A percentile compares a stretch with the other conserved stretches of the same genome.
These are phyloP conservation scores for Orchesella flavescens DNA, from an alignment of 2,888 invertebrate genomes.

Conservation along the genomic window DNA sequence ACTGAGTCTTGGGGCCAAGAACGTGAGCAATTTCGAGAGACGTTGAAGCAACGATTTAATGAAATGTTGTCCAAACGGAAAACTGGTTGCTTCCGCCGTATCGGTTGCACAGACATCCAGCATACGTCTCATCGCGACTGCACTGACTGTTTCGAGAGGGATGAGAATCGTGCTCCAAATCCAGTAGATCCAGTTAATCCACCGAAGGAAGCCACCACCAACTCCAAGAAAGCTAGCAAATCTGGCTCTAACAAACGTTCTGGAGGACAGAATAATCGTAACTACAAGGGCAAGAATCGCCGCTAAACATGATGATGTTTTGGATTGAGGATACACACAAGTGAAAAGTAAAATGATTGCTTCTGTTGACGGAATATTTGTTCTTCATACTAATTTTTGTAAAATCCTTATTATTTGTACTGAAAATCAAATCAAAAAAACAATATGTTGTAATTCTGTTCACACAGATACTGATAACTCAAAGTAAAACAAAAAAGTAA, in stretches of 20 bases:
- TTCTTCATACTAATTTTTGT: not conserved
- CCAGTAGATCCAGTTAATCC: slow-evolving; percentile 14
- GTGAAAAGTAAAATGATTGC: slow-evolving; percentile 4
- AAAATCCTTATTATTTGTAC: slow-evolving; percentile 50
- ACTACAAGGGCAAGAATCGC: slow-evolving; percentile 70
- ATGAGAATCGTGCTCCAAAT: slow-evolving; percentile 45
- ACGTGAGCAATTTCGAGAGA: slow-evolving; percentile 64
- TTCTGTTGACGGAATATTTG: slow-evolving; percentile 33
- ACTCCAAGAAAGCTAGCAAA: slow-evolving; percentile 27
- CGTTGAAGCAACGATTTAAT: slow-evolving; percentile 59
- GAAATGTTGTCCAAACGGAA: slow-evolving; percentile 61
- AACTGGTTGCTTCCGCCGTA: slow-evolving; percentile 34
- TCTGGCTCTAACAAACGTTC: slow-evolving; percentile 40
- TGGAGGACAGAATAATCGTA: slow-evolving; percentile 48
- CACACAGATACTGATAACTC: slow-evolving; percentile 21
- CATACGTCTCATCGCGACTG: slow-evolving; percentile 34
- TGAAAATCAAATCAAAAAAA: slow-evolving; percentile 29
- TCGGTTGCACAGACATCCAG: slow-evolving; percentile 33
- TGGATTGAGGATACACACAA: not conserved
- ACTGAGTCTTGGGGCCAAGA: slow-evolving; percentile 62
- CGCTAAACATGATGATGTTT: slow-evolving; percentile 57
- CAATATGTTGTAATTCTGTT: slow-evolving; percentile 40
- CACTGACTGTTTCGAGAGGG: slow-evolving; percentile 40
- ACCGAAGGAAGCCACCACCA: slow-evolving; percentile 35
- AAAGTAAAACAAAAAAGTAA: slow-evolving; percentile 42